phyloP scores from a whole-genome alignment of 2,888 invertebrate species.

The Teinopalpus imperialis region DNA sequence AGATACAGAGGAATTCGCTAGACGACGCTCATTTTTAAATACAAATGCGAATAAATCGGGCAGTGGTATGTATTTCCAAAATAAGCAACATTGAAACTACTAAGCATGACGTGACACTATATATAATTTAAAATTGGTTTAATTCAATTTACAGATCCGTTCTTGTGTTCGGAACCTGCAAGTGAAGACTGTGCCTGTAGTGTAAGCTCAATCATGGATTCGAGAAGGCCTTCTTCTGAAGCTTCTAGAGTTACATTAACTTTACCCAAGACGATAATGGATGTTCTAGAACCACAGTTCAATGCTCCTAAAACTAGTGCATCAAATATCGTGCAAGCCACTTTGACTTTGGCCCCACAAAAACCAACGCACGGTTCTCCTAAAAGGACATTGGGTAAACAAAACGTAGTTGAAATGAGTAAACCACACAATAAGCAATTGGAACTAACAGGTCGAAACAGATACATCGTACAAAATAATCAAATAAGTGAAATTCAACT shows the following conservation, averaged over 20 bases:
- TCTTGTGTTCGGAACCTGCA: slow-evolving; percentile 73
- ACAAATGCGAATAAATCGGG: slow-evolving; percentile 81
- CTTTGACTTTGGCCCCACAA: slow-evolving; percentile 84
- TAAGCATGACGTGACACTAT: no score
- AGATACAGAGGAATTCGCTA: slow-evolving; percentile 87
- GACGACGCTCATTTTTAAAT: slow-evolving; percentile 83
- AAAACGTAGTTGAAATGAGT: slow-evolving; percentile 63
- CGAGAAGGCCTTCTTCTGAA: slow-evolving; percentile 81
- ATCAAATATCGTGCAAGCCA: slow-evolving; percentile 82
- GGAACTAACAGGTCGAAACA: slow-evolving; percentile 72
- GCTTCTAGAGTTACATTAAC: slow-evolving; percentile 80
- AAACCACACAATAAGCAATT: slow-evolving; percentile 71
- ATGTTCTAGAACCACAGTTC: slow-evolving; percentile 81
- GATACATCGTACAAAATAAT: slow-evolving; percentile 78
- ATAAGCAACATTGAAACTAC: neutral
- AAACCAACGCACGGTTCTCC: slow-evolving; percentile 72
- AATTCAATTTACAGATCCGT: slow-evolving; percentile 70
- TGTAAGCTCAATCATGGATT: slow-evolving; percentile 84
- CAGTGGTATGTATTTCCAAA: slow-evolving; percentile 75
- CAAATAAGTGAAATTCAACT: slow-evolving; percentile 78
- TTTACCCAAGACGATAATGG: slow-evolving; percentile 74
- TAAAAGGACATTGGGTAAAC: slow-evolving; percentile 71
- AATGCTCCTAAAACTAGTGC: slow-evolving; percentile 70
- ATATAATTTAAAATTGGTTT: no score
- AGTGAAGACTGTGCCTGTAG: slow-evolving; percentile 87